These are phyloP conservation scores for Cyanistes caeruleus DNA, from an alignment of 2,113 vertebrate genomes.

Conservation along the genomic window DNA sequence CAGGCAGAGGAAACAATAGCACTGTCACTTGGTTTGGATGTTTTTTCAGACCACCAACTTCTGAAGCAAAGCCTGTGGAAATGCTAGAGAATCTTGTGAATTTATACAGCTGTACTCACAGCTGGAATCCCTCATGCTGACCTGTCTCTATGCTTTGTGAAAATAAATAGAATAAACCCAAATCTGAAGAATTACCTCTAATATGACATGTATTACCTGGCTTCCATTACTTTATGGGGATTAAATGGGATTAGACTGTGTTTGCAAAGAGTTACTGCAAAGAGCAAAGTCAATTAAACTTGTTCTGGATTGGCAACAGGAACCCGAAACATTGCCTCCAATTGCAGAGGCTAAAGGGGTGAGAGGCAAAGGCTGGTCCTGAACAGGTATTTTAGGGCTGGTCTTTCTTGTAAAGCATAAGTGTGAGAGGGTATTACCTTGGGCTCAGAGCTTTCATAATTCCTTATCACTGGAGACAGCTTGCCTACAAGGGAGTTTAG, in stretches of 20 bases:
- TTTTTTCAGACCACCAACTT: background rate
- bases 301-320: background rate
- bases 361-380: background rate
- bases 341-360: background rate
- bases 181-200: background rate
- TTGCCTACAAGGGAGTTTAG: background rate
- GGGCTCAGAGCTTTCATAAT: background rate
- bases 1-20: background rate
- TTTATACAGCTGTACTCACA: background rate
- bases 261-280: background rate
- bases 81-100: background rate
- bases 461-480: background rate
- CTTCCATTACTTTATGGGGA: background rate
- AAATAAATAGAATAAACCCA: background rate
- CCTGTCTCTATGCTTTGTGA: background rate
- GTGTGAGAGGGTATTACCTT: background rate
- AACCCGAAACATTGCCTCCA: background rate
- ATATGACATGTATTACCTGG: background rate
- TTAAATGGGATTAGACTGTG: background rate
- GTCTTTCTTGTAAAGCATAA: background rate
- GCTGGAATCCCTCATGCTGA: background rate
- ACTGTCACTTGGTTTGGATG: background rate
- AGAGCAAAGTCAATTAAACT: background rate
- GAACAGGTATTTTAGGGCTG: background rate
- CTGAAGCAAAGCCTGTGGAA: background rate